Evolutionary conservation across 2,888 invertebrate species (phyloP).

Genomic region (Leptopilina syphax): DNA sequence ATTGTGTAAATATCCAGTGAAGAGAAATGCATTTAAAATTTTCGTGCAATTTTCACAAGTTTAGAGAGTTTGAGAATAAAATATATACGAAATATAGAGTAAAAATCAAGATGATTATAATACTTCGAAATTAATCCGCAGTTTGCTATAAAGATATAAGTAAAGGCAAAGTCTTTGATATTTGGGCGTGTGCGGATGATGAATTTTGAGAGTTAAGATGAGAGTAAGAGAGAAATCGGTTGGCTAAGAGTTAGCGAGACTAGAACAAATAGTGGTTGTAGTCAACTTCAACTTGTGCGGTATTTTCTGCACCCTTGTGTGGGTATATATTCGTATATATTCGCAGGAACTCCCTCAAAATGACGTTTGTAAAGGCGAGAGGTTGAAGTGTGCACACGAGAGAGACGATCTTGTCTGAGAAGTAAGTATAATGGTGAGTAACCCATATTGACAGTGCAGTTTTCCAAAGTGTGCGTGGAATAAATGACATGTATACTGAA

Average conservation of each 20-base stretch:
- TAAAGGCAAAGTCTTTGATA: conserved; percentile 12
- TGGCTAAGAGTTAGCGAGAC: conserved; percentile 55
- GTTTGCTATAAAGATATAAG: too few relatives aligned
- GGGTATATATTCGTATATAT: conserved; percentile 23
- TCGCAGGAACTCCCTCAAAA: conserved; percentile 19
- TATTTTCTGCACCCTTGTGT: conserved; percentile 60
- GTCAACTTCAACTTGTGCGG: conserved; percentile 69
- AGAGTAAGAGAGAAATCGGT: conserved; percentile 49
- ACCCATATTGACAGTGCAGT: conserved; percentile 33
- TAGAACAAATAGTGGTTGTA: conserved; percentile 72
- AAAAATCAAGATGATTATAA: too few relatives aligned
- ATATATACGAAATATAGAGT: too few relatives aligned
- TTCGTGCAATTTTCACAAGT: too few relatives aligned
- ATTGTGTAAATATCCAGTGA: too few relatives aligned
- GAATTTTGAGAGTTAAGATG: background rate
- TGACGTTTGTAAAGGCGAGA: conserved; percentile 45
- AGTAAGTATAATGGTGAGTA: conserved; percentile 27
- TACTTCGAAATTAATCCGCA: too few relatives aligned
- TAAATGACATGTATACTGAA: conserved; percentile 52
- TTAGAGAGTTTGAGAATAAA: too few relatives aligned
- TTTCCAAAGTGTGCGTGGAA: conserved; percentile 38
- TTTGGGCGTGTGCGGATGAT: conserved; percentile 2
- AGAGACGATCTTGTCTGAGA: conserved; percentile 29
- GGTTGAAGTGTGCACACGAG: conserved; percentile 37
- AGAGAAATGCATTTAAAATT: too few relatives aligned